A percentile compares a stretch with the other conserved stretches of the same genome.
Conservation (phyloP, 2,888 invertebrate genomes). For the Cosmia pyralina region DNA sequence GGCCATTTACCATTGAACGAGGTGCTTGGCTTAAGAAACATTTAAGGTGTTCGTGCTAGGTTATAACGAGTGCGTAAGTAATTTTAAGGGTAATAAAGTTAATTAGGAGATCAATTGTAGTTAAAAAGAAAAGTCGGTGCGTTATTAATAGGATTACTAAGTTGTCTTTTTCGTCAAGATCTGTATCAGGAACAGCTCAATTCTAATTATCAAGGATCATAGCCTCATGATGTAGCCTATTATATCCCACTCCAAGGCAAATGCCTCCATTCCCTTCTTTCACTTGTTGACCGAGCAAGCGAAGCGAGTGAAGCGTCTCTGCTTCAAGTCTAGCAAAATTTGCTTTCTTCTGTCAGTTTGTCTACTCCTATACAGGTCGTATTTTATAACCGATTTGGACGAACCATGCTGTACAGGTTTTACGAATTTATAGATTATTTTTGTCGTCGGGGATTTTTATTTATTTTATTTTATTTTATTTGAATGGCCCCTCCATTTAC, state of each 20-base stretch:
- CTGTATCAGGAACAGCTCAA: not conserved
- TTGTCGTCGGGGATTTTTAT: too few relatives aligned
- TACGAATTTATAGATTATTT: too few relatives aligned
- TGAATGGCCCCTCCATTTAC: too few relatives aligned
- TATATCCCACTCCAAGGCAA: not conserved
- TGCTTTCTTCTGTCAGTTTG: too few relatives aligned
- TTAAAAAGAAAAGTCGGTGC: not conserved
- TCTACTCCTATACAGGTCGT: too few relatives aligned
- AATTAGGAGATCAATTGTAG: not conserved
- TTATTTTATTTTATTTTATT: too few relatives aligned
- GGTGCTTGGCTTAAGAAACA: not conserved
- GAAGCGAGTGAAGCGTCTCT: too few relatives aligned
- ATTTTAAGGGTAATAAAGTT: not conserved
- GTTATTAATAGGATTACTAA: too few relatives aligned
- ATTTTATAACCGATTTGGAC: too few relatives aligned
- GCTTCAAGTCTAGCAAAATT: too few relatives aligned
- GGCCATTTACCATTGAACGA: conserved; percentile 16
- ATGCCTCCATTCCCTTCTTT: not conserved
- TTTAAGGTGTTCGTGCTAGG: not conserved
- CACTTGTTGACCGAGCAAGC: not conserved
- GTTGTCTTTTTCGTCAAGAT: not conserved
- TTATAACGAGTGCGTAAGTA: not conserved
- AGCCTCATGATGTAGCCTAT: not conserved
- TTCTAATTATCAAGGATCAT: not conserved
- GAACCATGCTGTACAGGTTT: too few relatives aligned